Evolutionary conservation across 2,797 vertebrate species (phyloP), one percentile per base, ranked within the genome.

Genomic region (Pagetopsis macropterus): DNA sequence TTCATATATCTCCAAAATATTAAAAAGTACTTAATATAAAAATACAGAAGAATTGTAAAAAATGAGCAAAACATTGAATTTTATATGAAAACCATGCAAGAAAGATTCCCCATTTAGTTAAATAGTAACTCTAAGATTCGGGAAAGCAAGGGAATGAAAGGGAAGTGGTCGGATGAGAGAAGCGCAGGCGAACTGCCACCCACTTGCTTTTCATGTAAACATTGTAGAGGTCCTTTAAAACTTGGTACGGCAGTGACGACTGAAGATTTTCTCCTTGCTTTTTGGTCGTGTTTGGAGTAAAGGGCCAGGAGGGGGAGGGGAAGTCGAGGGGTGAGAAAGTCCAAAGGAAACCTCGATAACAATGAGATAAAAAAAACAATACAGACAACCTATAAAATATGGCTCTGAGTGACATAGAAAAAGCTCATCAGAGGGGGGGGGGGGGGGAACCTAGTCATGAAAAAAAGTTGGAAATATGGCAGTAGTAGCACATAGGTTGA

Each of bases 21-120:
- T 94, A 94, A 94, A 95, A 95, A 95, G 87, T 93, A 94, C 93
- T 94, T 90, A 94, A 95, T 95, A 95, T 95, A 95, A 95, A 95
- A 95, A 94, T 95, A 95, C 94, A 94, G 92, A 95, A 94, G 90
- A 94, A 89, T 94, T 87, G 91, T 94, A 94, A 95, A 95, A 95
- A 95, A 93, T 91, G 88, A 94, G 92, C 84, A 94, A 92, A 93
- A 94, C 91, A 94, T 93, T 92, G 88, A 91, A 81, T 90, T 91
- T 92, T 92, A 91, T 94, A 94, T 94, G 93, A 93, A 94, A 94
- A 92, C 85, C 92, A 94, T 93, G 94, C 94, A 91, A 88, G 89
- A 91, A 86, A 89, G 90, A 90, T 88, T 90, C 86, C 89, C 90
- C 89, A 78, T 76, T 88, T 71, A 83, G 88, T 91, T 86, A 91